Base-by-base conservation (phyloP, 2,113 vertebrate genomes). In the Halichoerus grypus region DNA sequence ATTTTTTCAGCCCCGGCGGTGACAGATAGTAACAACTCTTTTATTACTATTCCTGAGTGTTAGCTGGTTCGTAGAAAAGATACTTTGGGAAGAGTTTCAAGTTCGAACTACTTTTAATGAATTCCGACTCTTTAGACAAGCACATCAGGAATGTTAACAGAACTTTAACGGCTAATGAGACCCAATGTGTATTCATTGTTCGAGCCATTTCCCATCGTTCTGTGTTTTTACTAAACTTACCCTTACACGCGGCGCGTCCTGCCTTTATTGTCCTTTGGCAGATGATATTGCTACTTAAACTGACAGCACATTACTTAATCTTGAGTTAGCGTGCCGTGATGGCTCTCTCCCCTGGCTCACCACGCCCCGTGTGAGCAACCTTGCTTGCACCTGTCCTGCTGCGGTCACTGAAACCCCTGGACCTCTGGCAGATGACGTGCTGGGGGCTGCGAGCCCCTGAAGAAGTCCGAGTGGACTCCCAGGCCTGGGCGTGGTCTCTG, bases 321-420 rank as follows among this genome's bases (percentile, higher is more conserved):
- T 15, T 7, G 22, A 5, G 46, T 67, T 39, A 5, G 10, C 12
- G 76, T 49, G 1, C 18, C 15, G 53, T 6, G 77, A 72, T 57
- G 19, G 26, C 46, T 61, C 8, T 59, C 42, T 3, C n/a, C 26
- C 21, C 79, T 36, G 1, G 3, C 59, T 24, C 4, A 11, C 11
- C 0, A 19, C 42, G 5, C 10, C 46, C 33, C 2, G 1, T 6
- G 19, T 0, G 15, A 2, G 26, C 7, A 24, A 1, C 10, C 0
- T 24, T 1, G 33, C 26, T 67, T 46, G 24, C 24, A 4, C 71
- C 42, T 46, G 77, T 13, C 36, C 14, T n/a, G 19, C 0, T 0
- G 0, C 12, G 26, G 16, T 31, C 31, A 1, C 3, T 7, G 8
- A 24, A 22, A 21, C 2, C 0, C 24, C 24, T 82, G 26, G 24